phyloP scores from a whole-genome alignment of 1,140 invertebrate genomes.

The Myzus persicae region DNA sequence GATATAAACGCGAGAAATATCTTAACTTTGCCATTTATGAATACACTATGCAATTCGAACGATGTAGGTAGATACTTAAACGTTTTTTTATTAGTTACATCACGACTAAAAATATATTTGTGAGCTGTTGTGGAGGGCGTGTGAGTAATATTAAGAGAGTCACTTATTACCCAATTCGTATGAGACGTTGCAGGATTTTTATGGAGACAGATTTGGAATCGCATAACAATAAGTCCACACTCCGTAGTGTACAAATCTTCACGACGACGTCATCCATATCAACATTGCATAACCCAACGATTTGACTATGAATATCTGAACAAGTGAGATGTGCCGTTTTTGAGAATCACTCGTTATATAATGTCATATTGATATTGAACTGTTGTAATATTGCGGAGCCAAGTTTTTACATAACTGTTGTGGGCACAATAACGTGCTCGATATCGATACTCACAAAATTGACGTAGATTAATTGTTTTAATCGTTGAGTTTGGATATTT shows the following conservation, averaged over 20 bases:
- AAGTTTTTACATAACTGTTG: not conserved
- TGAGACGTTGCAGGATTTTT: not conserved
- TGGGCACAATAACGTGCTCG: too few species aligned
- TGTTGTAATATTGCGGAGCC: too few species aligned
- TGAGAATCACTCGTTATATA: too few species aligned
- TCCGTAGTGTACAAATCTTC: not conserved
- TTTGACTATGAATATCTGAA: not conserved
- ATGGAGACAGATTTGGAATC: not conserved
- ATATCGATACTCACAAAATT: too few species aligned
- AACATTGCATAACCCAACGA: not conserved
- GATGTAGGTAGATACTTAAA: too few species aligned
- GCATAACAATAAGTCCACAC: not conserved
- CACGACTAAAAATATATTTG: not conserved
- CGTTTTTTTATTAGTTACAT: not conserved
- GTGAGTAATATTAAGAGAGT: not conserved
- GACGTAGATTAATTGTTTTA: too few species aligned
- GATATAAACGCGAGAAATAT: not conserved
- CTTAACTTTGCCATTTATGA: not conserved
- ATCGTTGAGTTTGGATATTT: not conserved
- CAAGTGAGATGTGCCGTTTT: not conserved
- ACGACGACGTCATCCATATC: not conserved
- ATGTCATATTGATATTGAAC: too few species aligned
- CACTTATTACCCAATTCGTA: not conserved
- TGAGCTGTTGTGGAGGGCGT: not conserved
- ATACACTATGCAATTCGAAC: not conserved